Percentiles rank a stretch among this genome's conserved stretches.
These are phyloP conservation scores for Laothoe populi DNA, from an alignment of 2,888 invertebrate species.

Conservation along the genomic window DNA sequence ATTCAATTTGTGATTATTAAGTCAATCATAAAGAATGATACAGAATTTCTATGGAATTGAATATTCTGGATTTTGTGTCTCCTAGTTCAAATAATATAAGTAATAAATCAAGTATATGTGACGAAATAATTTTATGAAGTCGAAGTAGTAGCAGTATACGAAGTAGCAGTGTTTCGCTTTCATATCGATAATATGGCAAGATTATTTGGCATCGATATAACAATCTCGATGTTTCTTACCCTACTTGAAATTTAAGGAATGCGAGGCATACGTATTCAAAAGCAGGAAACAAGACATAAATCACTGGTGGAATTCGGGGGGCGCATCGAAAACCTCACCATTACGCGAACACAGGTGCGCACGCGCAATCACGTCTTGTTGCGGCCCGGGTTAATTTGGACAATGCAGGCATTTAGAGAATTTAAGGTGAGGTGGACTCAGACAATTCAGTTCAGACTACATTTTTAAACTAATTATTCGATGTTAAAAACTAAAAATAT, in stretches of 20 bases:
- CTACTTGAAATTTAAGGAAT: conserved; percentile 9
- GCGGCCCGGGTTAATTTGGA: conserved; percentile 4
- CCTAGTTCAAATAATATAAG: no score
- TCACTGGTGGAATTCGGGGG: conserved; percentile 40
- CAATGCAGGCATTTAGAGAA: background rate
- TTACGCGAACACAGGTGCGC: conserved; percentile 46
- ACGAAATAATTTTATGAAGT: no score
- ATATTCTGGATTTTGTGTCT: no score
- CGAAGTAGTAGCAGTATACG: no score
- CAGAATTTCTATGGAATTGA: no score
- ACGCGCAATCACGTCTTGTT: conserved; percentile 31
- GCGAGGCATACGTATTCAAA: conserved; percentile 19
- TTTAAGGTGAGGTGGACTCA: conserved; percentile 12
- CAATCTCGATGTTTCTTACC: background rate
- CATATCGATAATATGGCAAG: no score
- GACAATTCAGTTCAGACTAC: background rate
- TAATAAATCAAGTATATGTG: background rate
- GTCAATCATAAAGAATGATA: no score
- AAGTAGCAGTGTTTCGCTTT: no score
- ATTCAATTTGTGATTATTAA: no score
- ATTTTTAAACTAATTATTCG: no score
- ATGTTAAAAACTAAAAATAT: no score
- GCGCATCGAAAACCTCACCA: conserved; percentile 40
- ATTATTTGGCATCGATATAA: background rate
- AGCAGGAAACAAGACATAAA: conserved; percentile 43